Evolutionary conservation across 2,113 vertebrate genomes (phyloP), one percentile per base, ranked within the genome.

Genomic region (Hypanus sabinus): DNA sequence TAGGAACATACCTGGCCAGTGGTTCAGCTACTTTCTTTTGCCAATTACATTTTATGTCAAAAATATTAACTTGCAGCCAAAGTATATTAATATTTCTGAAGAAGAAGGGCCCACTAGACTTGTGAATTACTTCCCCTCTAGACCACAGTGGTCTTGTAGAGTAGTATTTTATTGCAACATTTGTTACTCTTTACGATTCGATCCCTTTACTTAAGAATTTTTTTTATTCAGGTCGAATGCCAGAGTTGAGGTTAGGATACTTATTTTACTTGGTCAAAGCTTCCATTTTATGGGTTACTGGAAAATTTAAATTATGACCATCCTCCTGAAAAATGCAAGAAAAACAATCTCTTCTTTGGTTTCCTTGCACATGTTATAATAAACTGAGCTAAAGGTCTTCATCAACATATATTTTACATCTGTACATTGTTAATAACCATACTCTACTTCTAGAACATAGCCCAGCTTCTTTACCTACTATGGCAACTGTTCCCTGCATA

Each of bases 51-150:
- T 55, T 93, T 93, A 55, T 24, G 20, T 27, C 36, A 55, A 93
- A 93, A 93, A 73, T 71, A 73, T 46, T 93, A 71, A 93, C 24
- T 73, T 73, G 38, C 11, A 9, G 91, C 68, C 91, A 93, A 73
- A 79, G 71, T 73, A 55, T 93, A 73, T 93, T 71, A 90, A 65
- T 90, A 73, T 55, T 75, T 73, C 70, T 73, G 68, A 27, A 55
- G 71, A 70, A 75, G 91, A 93, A 16, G 5, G 91, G 24, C 91
- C 68, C 91, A 93, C 10, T 8, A 16, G 91, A 73, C 91, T 73
- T 75, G 65, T 75, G 71, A 93, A 93, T 73, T 93, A 62, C 90
- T 92, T 92, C 90, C 90, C 90, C 36, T 46, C 65, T 33, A 73
- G 22, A 36, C 68, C 91, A 71, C 70, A 27, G 22, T 93, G 68